These are phyloP conservation scores for Drosophila formosana DNA, from an alignment of 2,888 invertebrate species.

Conservation along the genomic window DNA sequence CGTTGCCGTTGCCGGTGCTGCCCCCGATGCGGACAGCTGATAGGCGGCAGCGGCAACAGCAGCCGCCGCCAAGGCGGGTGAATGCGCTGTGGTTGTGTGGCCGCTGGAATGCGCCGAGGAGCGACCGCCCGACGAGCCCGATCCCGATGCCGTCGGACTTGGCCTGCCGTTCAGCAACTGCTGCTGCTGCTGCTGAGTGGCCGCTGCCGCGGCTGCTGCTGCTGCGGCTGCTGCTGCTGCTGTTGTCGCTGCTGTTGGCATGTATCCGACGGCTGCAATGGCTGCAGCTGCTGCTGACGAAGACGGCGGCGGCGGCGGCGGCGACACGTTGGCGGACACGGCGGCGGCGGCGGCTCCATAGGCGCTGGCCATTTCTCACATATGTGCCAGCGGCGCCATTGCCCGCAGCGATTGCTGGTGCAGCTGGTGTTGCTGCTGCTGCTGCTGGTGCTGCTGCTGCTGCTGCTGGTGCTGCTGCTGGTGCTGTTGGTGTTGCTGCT, in stretches of 20 bases:
- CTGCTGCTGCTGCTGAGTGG: slow-evolving; percentile 58
- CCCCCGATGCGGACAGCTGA: slow-evolving; percentile 57
- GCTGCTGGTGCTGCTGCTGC: slow-evolving; percentile 78
- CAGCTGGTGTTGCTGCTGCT: slow-evolving; percentile 83
- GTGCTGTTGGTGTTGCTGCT: slow-evolving; percentile 53
- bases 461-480: slow-evolving; percentile 78
- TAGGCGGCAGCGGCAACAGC: slow-evolving; percentile 68
- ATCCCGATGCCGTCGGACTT: slow-evolving; percentile 82
- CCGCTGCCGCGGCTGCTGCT: slow-evolving; percentile 49
- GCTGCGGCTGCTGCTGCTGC: slow-evolving; percentile 40
- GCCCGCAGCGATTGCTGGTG: slow-evolving; percentile 85
- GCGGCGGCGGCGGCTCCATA: slow-evolving; percentile 77
- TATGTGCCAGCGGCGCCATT: slow-evolving; percentile 85
- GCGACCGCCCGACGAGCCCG: slow-evolving; percentile 77
- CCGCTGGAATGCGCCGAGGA: slow-evolving; percentile 82
- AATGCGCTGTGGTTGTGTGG: slow-evolving; percentile 77
- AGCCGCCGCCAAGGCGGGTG: slow-evolving; percentile 79
- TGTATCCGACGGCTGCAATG: slow-evolving; percentile 47
- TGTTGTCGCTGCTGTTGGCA: slow-evolving; percentile 58
- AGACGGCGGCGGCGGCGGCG: slow-evolving; percentile 56
- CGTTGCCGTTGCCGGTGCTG: slow-evolving; percentile 46
- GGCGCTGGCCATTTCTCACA: slow-evolving; percentile 86
- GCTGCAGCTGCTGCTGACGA: slow-evolving; percentile 38
- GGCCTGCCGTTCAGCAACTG: slow-evolving; percentile 76
- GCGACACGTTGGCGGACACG: slow-evolving; percentile 49